phyloP scores from a whole-genome alignment of 2,113 vertebrate genomes.

The Rhizomys pruinosus region DNA sequence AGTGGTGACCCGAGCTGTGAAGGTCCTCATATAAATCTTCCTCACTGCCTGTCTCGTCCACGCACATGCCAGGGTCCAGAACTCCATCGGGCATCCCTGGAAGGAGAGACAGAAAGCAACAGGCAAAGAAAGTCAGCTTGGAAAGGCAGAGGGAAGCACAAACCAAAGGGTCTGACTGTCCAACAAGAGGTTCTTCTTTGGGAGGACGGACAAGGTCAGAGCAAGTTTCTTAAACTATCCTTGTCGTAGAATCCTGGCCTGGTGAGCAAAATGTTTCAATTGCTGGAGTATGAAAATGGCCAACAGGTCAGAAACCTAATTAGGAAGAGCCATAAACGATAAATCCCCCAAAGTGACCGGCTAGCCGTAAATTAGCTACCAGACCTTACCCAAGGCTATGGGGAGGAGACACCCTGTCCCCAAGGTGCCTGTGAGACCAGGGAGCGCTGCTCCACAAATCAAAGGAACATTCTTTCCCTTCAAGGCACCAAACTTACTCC shows the following conservation, averaged over 20 bases:
- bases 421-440: no score
- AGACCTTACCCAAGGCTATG: no score
- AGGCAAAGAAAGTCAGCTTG: background rate
- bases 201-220: background rate
- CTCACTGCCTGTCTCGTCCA: conserved; percentile 91
- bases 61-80: conserved; percentile 86
- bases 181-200: background rate
- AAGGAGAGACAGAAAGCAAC: conserved; percentile 72
- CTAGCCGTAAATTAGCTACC: no score
- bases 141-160: background rate
- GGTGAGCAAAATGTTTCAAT: background rate
- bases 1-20: conserved; percentile 91
- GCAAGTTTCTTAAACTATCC: background rate
- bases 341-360: no score
- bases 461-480: no score
- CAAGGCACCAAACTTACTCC: no score
- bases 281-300: no score
- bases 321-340: no score
- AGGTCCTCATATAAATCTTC: conserved; percentile 95
- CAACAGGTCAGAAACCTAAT: no score
- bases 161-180: background rate
- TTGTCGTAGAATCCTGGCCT: background rate
- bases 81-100: conserved; percentile 90
- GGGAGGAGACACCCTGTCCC: no score
- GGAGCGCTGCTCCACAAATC: no score